Conservation (phyloP, 2,113 vertebrate species). For the Pterocles gutturalis region DNA sequence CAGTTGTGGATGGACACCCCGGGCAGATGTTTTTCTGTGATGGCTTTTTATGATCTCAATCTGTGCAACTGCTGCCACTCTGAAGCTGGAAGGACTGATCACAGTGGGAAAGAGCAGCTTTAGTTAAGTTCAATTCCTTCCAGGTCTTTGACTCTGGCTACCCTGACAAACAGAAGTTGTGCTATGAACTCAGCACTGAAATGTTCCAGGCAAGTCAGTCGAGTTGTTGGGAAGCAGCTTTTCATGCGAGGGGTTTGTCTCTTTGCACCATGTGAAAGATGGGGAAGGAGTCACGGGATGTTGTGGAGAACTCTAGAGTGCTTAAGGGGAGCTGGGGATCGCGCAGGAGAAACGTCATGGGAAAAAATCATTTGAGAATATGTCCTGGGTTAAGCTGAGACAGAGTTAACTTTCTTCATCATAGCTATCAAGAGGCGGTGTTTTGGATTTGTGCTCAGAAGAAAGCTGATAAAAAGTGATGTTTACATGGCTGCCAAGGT, state of each 20-base stretch:
- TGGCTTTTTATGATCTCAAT: not conserved
- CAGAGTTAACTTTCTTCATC: no score
- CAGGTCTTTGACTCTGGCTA: not conserved
- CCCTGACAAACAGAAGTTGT: not conserved
- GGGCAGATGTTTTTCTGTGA: not conserved
- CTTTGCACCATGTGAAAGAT: not conserved
- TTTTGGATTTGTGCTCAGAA: no score
- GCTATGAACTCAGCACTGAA: not conserved
- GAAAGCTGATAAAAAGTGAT: no score
- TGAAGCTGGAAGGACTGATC: not conserved
- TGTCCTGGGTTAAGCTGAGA: no score
- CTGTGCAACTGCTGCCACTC: not conserved
- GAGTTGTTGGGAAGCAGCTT: rapidly evolving
- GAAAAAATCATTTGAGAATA: not conserved
- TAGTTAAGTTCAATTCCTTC: not conserved
- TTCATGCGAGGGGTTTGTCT: not conserved
- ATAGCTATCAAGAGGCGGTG: no score
- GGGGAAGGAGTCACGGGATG: not conserved
- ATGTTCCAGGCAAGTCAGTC: not conserved
- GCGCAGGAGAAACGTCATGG: not conserved
- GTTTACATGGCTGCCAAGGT: no score
- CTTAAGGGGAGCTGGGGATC: not conserved
- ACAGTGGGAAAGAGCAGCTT: not conserved
- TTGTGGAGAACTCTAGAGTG: not conserved
- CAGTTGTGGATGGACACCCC: not conserved